These are phyloP conservation scores for Cariama cristata DNA, from an alignment of 2,113 vertebrate genomes.

Conservation along the genomic window DNA sequence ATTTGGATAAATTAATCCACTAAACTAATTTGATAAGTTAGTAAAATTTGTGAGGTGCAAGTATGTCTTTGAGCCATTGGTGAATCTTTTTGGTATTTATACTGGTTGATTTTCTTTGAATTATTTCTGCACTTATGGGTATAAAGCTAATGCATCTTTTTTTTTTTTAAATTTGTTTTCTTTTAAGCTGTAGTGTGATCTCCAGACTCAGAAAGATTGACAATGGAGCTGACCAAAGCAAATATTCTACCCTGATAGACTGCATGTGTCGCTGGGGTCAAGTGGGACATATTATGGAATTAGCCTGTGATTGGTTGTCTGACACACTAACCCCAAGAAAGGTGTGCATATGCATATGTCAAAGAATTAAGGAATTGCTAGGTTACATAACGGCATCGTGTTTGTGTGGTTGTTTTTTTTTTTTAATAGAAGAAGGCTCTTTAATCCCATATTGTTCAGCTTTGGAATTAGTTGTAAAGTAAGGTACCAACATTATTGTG, in stretches of 20 bases:
- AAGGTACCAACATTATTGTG: not conserved
- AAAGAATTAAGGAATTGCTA: not conserved
- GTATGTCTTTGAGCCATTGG: not conserved
- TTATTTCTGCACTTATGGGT: not conserved
- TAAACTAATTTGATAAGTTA: not conserved
- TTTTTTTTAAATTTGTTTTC: not conserved
- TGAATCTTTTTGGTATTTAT: not conserved
- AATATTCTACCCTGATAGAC: conserved; percentile 84
- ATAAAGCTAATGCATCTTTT: not conserved
- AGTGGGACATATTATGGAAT: conserved; percentile 82
- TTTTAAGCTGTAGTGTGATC: conserved; percentile 86
- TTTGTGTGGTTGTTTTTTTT: not conserved
- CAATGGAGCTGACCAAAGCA: conserved; percentile 60
- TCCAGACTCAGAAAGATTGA: conserved; percentile 85
- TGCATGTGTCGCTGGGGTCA: conserved; percentile 93
- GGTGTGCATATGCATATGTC: conserved; percentile 51
- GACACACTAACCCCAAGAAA: conserved; percentile 64
- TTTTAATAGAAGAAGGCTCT: not conserved
- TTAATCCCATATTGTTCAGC: not conserved
- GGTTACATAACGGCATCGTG: not conserved
- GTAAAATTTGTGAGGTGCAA: not conserved
- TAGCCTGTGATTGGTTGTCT: conserved; percentile 86
- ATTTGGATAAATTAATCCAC: not conserved
- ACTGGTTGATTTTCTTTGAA: not conserved
- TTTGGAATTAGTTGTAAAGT: not conserved